A percentile compares a stretch with the other conserved stretches of the same genome.
Conservation (phyloP, 2,113 vertebrate genomes). For the Microcebus griseorufus region DNA sequence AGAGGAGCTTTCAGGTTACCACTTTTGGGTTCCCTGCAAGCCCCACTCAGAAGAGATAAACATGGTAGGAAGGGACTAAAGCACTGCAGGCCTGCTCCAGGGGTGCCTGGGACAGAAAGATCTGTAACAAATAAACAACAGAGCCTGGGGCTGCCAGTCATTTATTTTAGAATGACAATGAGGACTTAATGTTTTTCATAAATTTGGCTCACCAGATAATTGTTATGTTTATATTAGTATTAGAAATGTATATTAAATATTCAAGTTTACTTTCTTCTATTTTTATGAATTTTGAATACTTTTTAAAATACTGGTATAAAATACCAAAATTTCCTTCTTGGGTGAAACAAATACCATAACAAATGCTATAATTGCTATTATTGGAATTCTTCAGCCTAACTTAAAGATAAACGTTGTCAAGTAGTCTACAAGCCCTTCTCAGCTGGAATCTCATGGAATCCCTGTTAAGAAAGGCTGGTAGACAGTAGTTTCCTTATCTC, state of each 20-base stretch:
- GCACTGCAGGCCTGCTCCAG: neutral
- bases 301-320: neutral
- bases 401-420: neutral
- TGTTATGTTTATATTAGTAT: slow-evolving; percentile 17
- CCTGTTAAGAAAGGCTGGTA: neutral
- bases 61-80: neutral
- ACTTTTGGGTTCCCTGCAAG: neutral
- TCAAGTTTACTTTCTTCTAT: neutral
- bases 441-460: neutral
- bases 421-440: neutral
- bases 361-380: neutral
- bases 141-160: neutral
- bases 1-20: neutral
- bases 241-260: slow-evolving; percentile 26
- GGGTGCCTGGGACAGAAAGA: neutral
- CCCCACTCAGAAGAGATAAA: neutral
- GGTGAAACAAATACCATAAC: neutral
- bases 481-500: neutral
- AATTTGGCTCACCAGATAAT: neutral
- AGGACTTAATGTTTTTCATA: neutral
- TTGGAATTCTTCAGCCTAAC: neutral
- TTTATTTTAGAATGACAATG: neutral
- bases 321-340: neutral
- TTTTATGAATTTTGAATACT: neutral
- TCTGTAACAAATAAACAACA: neutral